phyloP scores from a whole-genome alignment of 2,113 vertebrate genomes.

The Felis catus region F.catus_Fca126_mat1.0 CM031415.1:16054501-16055000 shows the following conservation, averaged over 20 bases:
- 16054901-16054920: background rate
- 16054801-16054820: background rate
- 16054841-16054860: background rate
- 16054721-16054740: background rate
- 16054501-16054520: background rate
- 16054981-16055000: background rate
- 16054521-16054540: background rate
- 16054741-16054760: background rate
- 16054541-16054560: background rate
- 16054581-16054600: background rate
- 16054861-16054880: background rate
- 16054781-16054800: background rate
- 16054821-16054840: background rate
- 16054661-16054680: background rate
- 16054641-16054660: background rate
- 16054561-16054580: background rate
- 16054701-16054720: background rate
- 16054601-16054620: background rate
- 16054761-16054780: background rate
- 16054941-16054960: background rate
- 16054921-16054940: background rate
- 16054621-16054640: background rate
- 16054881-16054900: background rate
- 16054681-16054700: background rate
- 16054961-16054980: background rate